Base-by-base conservation (phyloP, 2,113 vertebrate species). In the Toxostoma redivivum region DNA sequence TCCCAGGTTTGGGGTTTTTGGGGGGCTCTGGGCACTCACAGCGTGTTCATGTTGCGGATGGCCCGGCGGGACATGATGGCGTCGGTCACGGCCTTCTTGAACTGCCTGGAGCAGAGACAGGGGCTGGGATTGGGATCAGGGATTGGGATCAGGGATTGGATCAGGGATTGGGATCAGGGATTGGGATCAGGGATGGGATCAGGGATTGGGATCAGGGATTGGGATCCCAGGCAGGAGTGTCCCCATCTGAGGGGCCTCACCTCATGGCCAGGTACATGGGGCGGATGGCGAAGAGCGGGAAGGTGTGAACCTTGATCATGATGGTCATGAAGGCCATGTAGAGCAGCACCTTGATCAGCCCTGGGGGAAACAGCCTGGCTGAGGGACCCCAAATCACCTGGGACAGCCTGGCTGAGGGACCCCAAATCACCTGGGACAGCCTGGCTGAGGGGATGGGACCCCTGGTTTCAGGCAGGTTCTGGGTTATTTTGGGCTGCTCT, bases 301-400 rank as follows among this genome's bases (percentile, higher is more conserved):
- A 99, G 21, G 99, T 99, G 97, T 99, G 99, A 28, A 99, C 99
- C 92, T 99, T 99, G 94, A 99, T 99, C 99, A 99, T 99, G 96
- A 99, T 99, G 81, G 99, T 99, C 99, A 99, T 99, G 97, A 99
- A 99, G 24, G 99, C 99, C 97, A 99, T 98, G 95, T 99, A 99
- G 56, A 99, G 97, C 28, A 99, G 98, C 27, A 99, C 99, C 88
- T 99, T 99, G 97, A 99, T 98, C 95, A 99, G 99, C 21, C 99
- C 99, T 99, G 96, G 58, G 33, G n/a, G 0, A 24, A 1, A n/a
- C n/a, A n/a, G n/a, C n/a, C n/a, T n/a, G n/a, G n/a, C n/a, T n/a
- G 2, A 2, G 24, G 31, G 23, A 23, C 44, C 44, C 44, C 44
- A 23, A 47, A 47, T 47, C 45, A 47, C 45, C 45, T 21, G 35